Base-by-base conservation (phyloP, 2,888 invertebrate species). In the Serrognathus titanus region DNA sequence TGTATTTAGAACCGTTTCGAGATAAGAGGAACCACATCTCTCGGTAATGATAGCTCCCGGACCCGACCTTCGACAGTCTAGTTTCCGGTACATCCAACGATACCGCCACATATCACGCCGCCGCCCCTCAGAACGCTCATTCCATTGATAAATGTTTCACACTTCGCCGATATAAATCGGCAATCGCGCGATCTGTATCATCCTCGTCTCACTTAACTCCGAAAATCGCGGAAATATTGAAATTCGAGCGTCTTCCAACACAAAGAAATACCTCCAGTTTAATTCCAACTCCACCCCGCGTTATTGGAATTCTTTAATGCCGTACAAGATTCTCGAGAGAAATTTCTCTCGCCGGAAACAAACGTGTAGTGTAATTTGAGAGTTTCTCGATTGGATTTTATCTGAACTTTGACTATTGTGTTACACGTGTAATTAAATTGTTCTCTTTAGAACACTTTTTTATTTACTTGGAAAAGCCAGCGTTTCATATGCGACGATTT, bases 111-210 rank as follows among this genome's bases (percentile, higher is more conserved):
- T 37, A 48, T 48, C 11, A 12, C 12, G 11, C 10, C 11, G 11
- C 20, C 12, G 11, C 10, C 11, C 5, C 20, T 10, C n/a, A n/a
- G 13, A 40, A 40, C 16, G 3, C 11, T 20, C 9, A 43, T 36
- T 37, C 11, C 16, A 13, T 48, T 37, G 48, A 48, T 38, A 48
- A 48, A 48, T 48, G 48, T 35, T 48, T 48, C 48, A 48, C 48
- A 48, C 48, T 48, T 48, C 13, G 48, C 48, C 7, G 48, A 37
- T 48, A 48, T 48, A 48, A 48, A 38, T 48, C 37, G 48, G 48
- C 36, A 38, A 48, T 48, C 38, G 48, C 38, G 48, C 36, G 36
- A 48, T 38, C 36, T 31, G 24, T 31, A 31, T 31, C 37, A 35
- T 37, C 48, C 38, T 13, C 36, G 37, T 31, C 37, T 35, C 48